Conservation (phyloP, 2,888 invertebrate genomes). For the Mactromeris polynyma region DNA sequence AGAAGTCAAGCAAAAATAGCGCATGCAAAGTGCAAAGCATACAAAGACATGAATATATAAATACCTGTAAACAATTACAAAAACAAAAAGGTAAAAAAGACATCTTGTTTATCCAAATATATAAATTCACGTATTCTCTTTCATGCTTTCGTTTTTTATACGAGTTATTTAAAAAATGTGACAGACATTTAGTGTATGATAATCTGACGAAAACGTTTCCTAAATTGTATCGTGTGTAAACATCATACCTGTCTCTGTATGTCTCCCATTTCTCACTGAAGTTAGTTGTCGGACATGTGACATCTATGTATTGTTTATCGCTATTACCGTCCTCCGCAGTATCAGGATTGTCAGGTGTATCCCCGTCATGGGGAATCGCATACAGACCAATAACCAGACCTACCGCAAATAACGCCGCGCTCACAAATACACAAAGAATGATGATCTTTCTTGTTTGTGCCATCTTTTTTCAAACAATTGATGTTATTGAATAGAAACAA, state of each 20-base stretch:
- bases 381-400: constrained; percentile 53
- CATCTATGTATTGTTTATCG: neutral
- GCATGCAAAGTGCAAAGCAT: too few species aligned
- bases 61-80: too few species aligned
- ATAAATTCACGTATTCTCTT: too few species aligned
- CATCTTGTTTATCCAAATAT: too few species aligned
- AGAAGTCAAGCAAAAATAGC: too few species aligned
- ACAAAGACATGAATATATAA: too few species aligned
- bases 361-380: constrained; percentile 34
- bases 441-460: constrained; percentile 29
- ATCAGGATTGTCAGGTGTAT: neutral
- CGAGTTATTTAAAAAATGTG: too few species aligned
- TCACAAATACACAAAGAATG: constrained; percentile 16
- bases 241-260: constrained; percentile 44
- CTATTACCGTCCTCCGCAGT: neutral
- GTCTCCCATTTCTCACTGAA: neutral
- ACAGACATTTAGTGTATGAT: too few species aligned
- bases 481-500: neutral
- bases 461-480: neutral
- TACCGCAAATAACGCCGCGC: constrained; percentile 30
- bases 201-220: neutral
- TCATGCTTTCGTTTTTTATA: too few species aligned
- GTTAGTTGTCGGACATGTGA: neutral
- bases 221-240: neutral
- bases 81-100: too few species aligned